Base-by-base conservation (phyloP, 2,888 invertebrate genomes). In the Camptogramma bilineatum region DNA sequence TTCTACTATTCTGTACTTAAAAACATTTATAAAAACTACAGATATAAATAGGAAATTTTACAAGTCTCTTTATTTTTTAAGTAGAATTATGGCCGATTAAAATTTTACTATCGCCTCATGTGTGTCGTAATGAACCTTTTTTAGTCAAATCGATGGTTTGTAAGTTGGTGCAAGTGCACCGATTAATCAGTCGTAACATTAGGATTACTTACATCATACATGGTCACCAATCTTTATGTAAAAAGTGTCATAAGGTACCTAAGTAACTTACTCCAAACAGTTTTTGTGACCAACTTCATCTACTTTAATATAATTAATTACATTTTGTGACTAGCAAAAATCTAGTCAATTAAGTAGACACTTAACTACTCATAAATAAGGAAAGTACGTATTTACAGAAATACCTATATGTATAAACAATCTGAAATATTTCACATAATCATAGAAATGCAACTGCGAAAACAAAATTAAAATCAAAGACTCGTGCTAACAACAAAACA, bases 381-480 rank as follows among this genome's bases (percentile, higher is more conserved):
- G 78, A 76, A 91, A 89, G 88, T 85, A 81, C 74, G 72, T 91
- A 92, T 91, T 90, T 92, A 92, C 91, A 91, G 80, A 76, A 78
- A 74, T 81, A 77, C 78, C 78, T 83, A 85, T 84, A 85, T 85
- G 84, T 85, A 84, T 82, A 85, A 79, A 80, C 80, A 82, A 86
- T 85, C 82, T 74, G 76, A 83, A 83, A 80, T 76, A 79, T 82
- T 78, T 83, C 76, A 80, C 74, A 78, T 83, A 83, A 74, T 75
- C 73, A 73, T 61, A 82, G 81, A 90, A 91, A 91, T 90, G 89
- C 90, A 89, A 78, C 80, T 82, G 76, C 76, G 79, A 79, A 83
- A 83, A 82, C 81, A 76, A 52, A 42, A 81, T 80, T 79, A 77
- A 79, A 77, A 76, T 79, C 72, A 78, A 79, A 76, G 77, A 82